phyloP scores from a whole-genome alignment of 2,113 vertebrate genomes.

The Falco punctatus region DNA sequence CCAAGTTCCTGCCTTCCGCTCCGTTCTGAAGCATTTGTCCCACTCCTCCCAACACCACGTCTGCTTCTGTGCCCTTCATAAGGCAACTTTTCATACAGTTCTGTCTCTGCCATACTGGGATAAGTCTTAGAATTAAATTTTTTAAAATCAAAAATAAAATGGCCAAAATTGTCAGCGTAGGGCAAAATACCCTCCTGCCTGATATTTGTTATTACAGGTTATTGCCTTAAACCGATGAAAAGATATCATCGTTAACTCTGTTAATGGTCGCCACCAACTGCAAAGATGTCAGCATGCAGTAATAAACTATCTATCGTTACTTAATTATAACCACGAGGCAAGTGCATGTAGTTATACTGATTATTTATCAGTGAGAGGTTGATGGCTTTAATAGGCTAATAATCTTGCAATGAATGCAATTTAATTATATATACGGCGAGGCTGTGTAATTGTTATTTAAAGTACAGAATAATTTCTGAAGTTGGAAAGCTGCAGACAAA shows the following conservation, averaged over 20 bases:
- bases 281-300: background rate
- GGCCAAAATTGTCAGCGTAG: background rate
- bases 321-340: slow-evolving; percentile 38
- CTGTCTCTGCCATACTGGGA: background rate
- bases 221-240: background rate
- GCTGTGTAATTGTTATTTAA: background rate
- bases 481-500: background rate
- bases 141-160: background rate
- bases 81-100: background rate
- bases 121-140: background rate
- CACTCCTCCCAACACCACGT: no score
- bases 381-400: slow-evolving; percentile 34
- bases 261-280: background rate
- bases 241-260: background rate
- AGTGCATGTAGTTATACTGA: background rate
- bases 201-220: background rate
- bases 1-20: background rate
- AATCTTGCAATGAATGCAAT: slow-evolving; percentile 27
- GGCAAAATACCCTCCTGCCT: background rate
- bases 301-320: background rate
- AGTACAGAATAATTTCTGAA: background rate
- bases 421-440: background rate
- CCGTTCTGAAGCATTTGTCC: background rate
- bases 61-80: background rate
- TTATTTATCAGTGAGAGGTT: slow-evolving; percentile 56